These are phyloP conservation scores for Cyaniris semiargus DNA, from an alignment of 2,888 invertebrate genomes.

Conservation along the genomic window DNA sequence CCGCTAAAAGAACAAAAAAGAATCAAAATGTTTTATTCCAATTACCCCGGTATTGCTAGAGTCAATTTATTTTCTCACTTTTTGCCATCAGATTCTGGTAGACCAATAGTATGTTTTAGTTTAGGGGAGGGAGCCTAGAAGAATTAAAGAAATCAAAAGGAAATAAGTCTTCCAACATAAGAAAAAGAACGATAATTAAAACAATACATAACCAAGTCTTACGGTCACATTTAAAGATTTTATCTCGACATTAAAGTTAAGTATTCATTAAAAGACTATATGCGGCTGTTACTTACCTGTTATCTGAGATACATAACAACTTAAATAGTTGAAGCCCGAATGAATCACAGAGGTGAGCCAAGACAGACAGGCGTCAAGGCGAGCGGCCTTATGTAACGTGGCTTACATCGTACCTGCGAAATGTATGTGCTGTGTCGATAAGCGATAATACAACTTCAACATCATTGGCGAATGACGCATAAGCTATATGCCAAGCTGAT, in stretches of 20 bases:
- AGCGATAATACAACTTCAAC: conserved; percentile 15
- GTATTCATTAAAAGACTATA: too few relatives aligned
- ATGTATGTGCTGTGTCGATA: conserved; percentile 9
- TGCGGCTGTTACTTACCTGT: neutral
- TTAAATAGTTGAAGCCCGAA: conserved; percentile 50
- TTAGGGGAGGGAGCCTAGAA: too few relatives aligned
- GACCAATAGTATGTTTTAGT: too few relatives aligned
- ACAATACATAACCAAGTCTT: neutral
- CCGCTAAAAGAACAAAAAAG: too few relatives aligned
- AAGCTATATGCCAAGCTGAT: neutral
- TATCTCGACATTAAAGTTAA: too few relatives aligned
- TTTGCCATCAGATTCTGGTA: too few relatives aligned
- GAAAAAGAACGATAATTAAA: neutral
- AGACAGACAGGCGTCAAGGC: conserved; percentile 65
- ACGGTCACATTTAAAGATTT: too few relatives aligned
- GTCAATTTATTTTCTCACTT: too few relatives aligned
- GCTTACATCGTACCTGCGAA: conserved; percentile 37
- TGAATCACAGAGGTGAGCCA: conserved; percentile 57
- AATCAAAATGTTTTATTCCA: too few relatives aligned
- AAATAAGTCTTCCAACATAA: neutral
- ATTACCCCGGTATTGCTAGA: too few relatives aligned
- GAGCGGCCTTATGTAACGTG: conserved; percentile 55
- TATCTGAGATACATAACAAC: neutral
- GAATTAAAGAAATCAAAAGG: neutral
- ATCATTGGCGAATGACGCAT: neutral